A percentile compares a stretch with the other conserved stretches of the same genome.
These are phyloP conservation scores for Hycleus cichorii DNA, from an alignment of 1,140 invertebrate species.

Conservation along the genomic window DNA sequence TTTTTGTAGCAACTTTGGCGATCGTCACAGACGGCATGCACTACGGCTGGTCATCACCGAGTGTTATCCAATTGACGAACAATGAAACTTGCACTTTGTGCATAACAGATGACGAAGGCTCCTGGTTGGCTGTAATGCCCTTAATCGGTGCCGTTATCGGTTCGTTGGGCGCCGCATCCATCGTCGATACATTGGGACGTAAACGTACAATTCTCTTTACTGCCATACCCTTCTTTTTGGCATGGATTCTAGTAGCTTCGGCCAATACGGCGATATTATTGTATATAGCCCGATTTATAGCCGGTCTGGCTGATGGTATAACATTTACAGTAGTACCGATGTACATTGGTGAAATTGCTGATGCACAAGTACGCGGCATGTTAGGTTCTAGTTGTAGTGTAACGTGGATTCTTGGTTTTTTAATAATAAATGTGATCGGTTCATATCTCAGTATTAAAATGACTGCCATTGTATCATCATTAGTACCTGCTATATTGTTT, in stretches of 20 bases:
- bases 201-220: conserved; percentile 56
- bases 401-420: conserved; percentile 50
- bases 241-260: conserved; percentile 56
- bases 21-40: conserved; percentile 35
- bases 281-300: conserved; percentile 45
- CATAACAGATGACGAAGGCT: conserved; percentile 50
- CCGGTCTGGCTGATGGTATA: conserved; percentile 60
- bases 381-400: conserved; percentile 33
- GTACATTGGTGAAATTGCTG: conserved; percentile 59
- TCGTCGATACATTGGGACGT: conserved; percentile 52
- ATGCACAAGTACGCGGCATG: conserved; percentile 57
- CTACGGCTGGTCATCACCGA: conserved; percentile 35
- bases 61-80: conserved; percentile 26
- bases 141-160: conserved; percentile 45
- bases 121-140: conserved; percentile 51
- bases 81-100: conserved; percentile 34
- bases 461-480: conserved; percentile 51
- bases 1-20: conserved; percentile 29
- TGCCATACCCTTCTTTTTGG: conserved; percentile 51
- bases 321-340: conserved; percentile 57
- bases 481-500: conserved; percentile 53
- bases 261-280: conserved; percentile 43
- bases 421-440: conserved; percentile 60
- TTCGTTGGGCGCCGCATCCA: conserved; percentile 35
- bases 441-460: conserved; percentile 51